Percentiles rank a stretch among this genome's conserved stretches.
Evolutionary conservation across 2,888 invertebrate species (phyloP).

Genomic region (Danaus chrysippus): DNA sequence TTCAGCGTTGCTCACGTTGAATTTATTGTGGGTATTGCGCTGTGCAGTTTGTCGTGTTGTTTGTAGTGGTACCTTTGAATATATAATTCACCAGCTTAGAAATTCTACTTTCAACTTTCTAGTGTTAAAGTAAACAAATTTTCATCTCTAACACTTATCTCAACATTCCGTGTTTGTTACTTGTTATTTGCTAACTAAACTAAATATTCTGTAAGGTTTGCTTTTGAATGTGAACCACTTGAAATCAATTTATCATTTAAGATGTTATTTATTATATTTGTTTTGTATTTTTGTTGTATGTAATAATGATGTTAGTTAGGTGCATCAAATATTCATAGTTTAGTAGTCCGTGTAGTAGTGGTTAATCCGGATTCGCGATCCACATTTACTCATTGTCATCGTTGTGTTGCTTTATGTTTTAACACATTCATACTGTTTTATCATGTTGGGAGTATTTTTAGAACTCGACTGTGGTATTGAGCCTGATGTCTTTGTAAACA

Average conservation of each 20-base stretch:
- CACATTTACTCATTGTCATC: slow-evolving; percentile 62
- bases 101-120: slow-evolving; percentile 28
- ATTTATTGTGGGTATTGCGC: slow-evolving; percentile 25
- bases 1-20: slow-evolving; percentile 33
- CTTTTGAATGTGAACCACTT: slow-evolving; percentile 21
- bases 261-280: slow-evolving; percentile 22
- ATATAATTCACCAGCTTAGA: slow-evolving; percentile 27
- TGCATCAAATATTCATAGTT: slow-evolving; percentile 15
- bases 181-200: slow-evolving; percentile 25
- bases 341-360: slow-evolving; percentile 36
- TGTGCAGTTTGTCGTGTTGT: slow-evolving; percentile 32
- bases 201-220: slow-evolving; percentile 20
- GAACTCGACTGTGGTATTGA: slow-evolving; percentile 63
- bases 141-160: slow-evolving; percentile 20
- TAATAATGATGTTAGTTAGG: slow-evolving; percentile 13
- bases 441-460: slow-evolving; percentile 73
- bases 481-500: slow-evolving; percentile 68
- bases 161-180: slow-evolving; percentile 20
- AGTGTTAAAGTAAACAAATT: slow-evolving; percentile 25
- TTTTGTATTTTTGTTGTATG: slow-evolving; percentile 16
- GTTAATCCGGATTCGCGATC: slow-evolving; percentile 63
- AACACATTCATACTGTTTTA: slow-evolving; percentile 71
- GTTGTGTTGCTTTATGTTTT: slow-evolving; percentile 64
- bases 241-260: slow-evolving; percentile 19
- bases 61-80: slow-evolving; percentile 28